Conservation (phyloP, 2,888 invertebrate species). For the Limenitis arthemis region DNA sequence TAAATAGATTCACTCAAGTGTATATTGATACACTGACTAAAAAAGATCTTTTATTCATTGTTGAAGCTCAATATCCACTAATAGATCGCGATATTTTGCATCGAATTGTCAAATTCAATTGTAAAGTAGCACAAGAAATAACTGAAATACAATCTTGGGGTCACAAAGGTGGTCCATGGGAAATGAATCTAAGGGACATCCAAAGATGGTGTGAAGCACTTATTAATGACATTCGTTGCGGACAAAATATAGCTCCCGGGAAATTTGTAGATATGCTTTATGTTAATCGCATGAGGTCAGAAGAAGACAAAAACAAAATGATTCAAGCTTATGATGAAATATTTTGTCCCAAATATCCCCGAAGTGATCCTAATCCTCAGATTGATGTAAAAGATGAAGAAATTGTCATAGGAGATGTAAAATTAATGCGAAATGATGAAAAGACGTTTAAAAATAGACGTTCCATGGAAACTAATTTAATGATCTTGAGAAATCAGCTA, state of each 20-base stretch:
- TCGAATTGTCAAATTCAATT: constrained; percentile 86
- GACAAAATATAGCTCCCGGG: constrained; percentile 59
- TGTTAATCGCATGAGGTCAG: constrained; percentile 87
- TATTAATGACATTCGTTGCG: constrained; percentile 47
- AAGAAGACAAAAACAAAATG: constrained; percentile 82
- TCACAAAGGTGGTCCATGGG: constrained; percentile 91
- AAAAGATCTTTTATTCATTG: constrained; percentile 78
- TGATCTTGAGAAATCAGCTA: constrained; percentile 73
- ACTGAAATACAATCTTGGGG: constrained; percentile 79
- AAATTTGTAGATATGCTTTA: constrained; percentile 86
- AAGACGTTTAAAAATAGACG: constrained; percentile 50
- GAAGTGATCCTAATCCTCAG: constrained; percentile 68
- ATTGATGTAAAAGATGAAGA: constrained; percentile 71
- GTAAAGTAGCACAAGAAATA: constrained; percentile 75
- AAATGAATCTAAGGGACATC: constrained; percentile 96
- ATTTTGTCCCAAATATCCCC: constrained; percentile 61
- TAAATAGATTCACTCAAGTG: constrained; percentile 97
- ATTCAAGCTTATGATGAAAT: constrained; percentile 57
- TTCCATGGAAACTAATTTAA: constrained; percentile 48
- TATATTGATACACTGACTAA: constrained; percentile 75
- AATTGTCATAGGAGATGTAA: constrained; percentile 77
- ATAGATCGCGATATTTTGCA: constrained; percentile 73
- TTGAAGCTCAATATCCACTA: constrained; percentile 74
- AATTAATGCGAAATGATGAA: constrained; percentile 49
- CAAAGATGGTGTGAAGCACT: constrained; percentile 92